phyloP scores from a whole-genome alignment of 1,140 invertebrate genomes.

The Lordiphosa collinella region DNA sequence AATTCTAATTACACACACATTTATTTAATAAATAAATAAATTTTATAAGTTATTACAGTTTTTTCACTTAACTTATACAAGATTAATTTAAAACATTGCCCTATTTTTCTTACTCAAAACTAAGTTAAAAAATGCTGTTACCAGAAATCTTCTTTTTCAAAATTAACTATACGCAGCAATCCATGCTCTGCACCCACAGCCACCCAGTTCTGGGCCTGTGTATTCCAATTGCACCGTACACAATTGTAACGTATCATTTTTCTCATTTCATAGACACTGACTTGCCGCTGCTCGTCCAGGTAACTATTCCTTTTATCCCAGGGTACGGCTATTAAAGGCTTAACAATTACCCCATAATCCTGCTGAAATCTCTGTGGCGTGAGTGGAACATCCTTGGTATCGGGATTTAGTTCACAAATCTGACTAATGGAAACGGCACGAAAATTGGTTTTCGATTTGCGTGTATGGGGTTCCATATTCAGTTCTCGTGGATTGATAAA shows the following conservation, averaged over 20 bases:
- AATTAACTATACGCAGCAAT: conserved; percentile 34
- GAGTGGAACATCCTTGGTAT: background rate
- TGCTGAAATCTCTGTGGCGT: conserved; percentile 25
- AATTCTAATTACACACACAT: too few relatives aligned
- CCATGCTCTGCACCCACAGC: conserved; percentile 68
- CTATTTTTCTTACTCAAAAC: too few relatives aligned
- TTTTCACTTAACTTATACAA: too few relatives aligned
- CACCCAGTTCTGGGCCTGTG: conserved; percentile 31
- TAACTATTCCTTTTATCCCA: too few relatives aligned
- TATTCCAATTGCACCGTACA: conserved; percentile 58
- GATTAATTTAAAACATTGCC: too few relatives aligned
- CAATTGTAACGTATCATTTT: conserved; percentile 32
- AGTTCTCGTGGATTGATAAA: conserved; percentile 43
- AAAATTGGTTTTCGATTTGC: conserved; percentile 3
- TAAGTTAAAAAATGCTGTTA: too few relatives aligned
- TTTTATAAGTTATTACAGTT: too few relatives aligned
- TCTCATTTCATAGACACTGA: too few relatives aligned
- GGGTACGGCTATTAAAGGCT: conserved; percentile 24
- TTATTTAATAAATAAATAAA: too few relatives aligned
- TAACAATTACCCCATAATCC: conserved; percentile 56
- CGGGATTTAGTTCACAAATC: conserved; percentile 15
- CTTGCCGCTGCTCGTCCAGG: too few relatives aligned
- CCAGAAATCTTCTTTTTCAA: too few relatives aligned
- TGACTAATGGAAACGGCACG: conserved; percentile 25
- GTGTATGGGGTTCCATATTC: conserved; percentile 15